Base-by-base conservation (phyloP, 1,140 invertebrate species). In the Eubasilissa regina region DNA sequence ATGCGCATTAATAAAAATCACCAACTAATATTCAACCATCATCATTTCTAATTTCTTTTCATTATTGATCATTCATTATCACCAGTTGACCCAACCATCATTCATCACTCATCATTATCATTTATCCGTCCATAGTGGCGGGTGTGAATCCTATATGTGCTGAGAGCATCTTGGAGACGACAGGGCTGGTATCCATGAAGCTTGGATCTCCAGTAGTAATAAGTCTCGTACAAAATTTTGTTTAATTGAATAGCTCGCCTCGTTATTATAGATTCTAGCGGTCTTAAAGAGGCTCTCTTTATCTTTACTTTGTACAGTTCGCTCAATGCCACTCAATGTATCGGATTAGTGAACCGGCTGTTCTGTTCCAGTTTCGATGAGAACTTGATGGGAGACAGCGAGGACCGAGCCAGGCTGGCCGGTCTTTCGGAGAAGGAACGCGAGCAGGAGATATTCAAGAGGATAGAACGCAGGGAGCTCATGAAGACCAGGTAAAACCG, bases 381-480 rank as follows among this genome's bases (percentile, higher is more conserved):
- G 82, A 97, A 99, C 85, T 90, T 99, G 0, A 98, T 99, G 94
- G 97, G 97, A 0, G 98, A 99, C 89, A 97, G 96, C 75, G 97
- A 97, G 84, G 98, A 99, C 90, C 93, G 96, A 84, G 93, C 94
- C 12, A 89, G 95, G 0, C 88, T 99, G 3, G 96, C 96, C 10
- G 93, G 95, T 81, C 95, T 99, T 93, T 99, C 97, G 0, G 98
- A 99, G 85, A 98, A 98, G 85, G 98, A 99, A 86, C 90, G 98
- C 78, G 98, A 99, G 88, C 97, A 98, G 83, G 97, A 99, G 89
- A 95, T 99, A 84, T 99, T 97, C 86, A 98, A 98, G 86, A 92
- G 98, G 73, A 97, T 98, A 66, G 98, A 99, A 87, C 94, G 97
- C 85, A 90, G 98, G 84, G 97, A 98, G 89, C 92, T 96, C 0